Evolutionary conservation across 2,797 vertebrate species (phyloP).

Genomic region (Amniataba percoides): DNA sequence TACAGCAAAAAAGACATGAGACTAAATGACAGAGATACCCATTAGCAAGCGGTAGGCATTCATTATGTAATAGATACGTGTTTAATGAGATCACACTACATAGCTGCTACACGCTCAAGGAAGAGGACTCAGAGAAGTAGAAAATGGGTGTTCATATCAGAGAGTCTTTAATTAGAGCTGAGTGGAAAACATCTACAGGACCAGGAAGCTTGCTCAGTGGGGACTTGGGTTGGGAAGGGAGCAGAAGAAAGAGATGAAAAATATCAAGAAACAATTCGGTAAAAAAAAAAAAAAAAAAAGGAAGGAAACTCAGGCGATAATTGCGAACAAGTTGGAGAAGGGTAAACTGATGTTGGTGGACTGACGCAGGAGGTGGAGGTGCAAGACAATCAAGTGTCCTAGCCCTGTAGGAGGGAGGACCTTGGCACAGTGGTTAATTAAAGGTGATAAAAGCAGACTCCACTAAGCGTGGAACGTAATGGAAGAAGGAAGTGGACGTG

Average conservation of each 20-base stretch:
- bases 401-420: conserved; percentile 46
- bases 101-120: conserved; percentile 45
- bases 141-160: conserved; percentile 60
- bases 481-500: conserved; percentile 47
- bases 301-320: conserved; percentile 50
- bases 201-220: conserved; percentile 42
- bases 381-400: conserved; percentile 58
- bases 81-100: conserved; percentile 69
- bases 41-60: conserved; percentile 57
- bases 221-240: conserved; percentile 36
- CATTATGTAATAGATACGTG: conserved; percentile 62
- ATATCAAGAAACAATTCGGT: conserved; percentile 43
- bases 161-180: conserved; percentile 76
- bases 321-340: conserved; percentile 58
- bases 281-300: not conserved
- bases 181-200: conserved; percentile 54
- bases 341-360: conserved; percentile 48
- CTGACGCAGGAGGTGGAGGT: conserved; percentile 60
- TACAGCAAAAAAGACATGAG: conserved; percentile 21
- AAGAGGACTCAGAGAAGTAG: conserved; percentile 38
- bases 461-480: conserved; percentile 53
- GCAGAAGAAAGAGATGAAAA: conserved; percentile 36
- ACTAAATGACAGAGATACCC: conserved; percentile 57
- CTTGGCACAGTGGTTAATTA: conserved; percentile 73
- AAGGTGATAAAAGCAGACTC: conserved; percentile 71